These are phyloP conservation scores for Drosophila kikkawai DNA, from an alignment of 1,140 invertebrate species.

Conservation along the genomic window DNA sequence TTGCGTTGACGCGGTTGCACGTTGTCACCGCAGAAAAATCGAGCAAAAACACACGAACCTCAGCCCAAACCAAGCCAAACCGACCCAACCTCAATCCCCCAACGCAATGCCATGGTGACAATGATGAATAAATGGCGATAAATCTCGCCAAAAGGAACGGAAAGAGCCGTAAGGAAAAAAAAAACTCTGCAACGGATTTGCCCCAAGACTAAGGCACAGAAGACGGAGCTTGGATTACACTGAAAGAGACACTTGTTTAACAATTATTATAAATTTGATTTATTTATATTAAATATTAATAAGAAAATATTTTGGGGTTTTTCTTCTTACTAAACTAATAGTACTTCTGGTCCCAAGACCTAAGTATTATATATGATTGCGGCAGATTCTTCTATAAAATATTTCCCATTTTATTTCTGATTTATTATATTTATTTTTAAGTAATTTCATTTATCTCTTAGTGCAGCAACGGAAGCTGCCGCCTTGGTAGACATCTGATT, in stretches of 20 bases:
- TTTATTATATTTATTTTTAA: not conserved
- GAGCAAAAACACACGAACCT: slow-evolving; percentile 13
- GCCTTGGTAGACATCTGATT: slow-evolving; percentile 76
- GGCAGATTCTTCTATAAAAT: too few relatives aligned
- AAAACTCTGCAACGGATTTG: slow-evolving; percentile 65
- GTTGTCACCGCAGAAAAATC: slow-evolving; percentile 71
- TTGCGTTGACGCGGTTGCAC: slow-evolving; percentile 77
- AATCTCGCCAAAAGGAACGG: slow-evolving; percentile 62
- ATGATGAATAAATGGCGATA: slow-evolving; percentile 82
- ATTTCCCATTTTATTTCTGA: not conserved
- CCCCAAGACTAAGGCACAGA: slow-evolving; percentile 33
- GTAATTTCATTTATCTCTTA: not conserved
- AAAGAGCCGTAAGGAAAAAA: slow-evolving; percentile 16
- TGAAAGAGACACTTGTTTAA: not conserved
- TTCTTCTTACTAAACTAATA: too few relatives aligned
- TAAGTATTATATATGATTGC: not conserved
- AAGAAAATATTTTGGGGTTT: too few relatives aligned
- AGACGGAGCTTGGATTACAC: slow-evolving; percentile 27
- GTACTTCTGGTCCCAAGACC: not conserved
- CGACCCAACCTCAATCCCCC: slow-evolving; percentile 9
- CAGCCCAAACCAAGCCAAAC: slow-evolving; percentile 7
- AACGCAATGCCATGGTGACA: slow-evolving; percentile 63
- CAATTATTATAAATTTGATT: not conserved
- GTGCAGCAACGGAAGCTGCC: slow-evolving; percentile 50
- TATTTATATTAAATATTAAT: not conserved